Evolutionary conservation across 2,113 vertebrate genomes (phyloP), one percentile per base, ranked within the genome.

Genomic region (Isichthys henryi): DNA sequence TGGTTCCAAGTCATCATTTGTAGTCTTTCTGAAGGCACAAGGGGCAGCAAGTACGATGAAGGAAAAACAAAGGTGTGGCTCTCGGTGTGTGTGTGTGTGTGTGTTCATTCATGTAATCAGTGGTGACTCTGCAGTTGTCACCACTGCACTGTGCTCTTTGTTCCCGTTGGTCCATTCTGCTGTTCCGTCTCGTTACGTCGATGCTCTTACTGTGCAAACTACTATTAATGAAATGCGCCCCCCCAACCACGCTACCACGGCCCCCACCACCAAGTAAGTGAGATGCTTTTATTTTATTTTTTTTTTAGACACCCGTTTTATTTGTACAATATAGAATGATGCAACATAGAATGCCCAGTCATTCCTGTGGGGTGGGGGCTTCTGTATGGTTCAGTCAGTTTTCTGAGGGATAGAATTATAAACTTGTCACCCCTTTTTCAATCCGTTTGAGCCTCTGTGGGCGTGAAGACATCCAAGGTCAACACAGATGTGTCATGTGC

Each of bases 221-320:
- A 23, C 43, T 49, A 49, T 88, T 88, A 88, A 88, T 48, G 62
- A 88, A 58, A 45, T 70, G 13, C 43, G 13, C 27, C 58, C 58
- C 23, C 56, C 17, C 52, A 58, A 88, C 39, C 88, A 66, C 39
- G 56, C 87, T 88, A 39, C 56, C 35, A 23, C 23, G 39, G 87
- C 87, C 23, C 8, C 56, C 87, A 43, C 21, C 11, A 1, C 88
- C 19, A 93, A 93, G 93, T 94, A 94, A 94, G 93, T 95, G 89
- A 43, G 82, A 27, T 77, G 48, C 31, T 48, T 88, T 58, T 5
- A 35, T 11, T 17, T 86, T 49, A 11, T 50, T 50, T 49, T 49
- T 82, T n/a, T 82, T 82, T 85, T 27, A 0, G 10, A 70, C 10
- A 11, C n/a, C 11, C 62, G 9, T 0, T 2, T n/a, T 27, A 11